Base-by-base conservation (phyloP, 1,140 invertebrate species). In the Cyclargus thomasi region DNA sequence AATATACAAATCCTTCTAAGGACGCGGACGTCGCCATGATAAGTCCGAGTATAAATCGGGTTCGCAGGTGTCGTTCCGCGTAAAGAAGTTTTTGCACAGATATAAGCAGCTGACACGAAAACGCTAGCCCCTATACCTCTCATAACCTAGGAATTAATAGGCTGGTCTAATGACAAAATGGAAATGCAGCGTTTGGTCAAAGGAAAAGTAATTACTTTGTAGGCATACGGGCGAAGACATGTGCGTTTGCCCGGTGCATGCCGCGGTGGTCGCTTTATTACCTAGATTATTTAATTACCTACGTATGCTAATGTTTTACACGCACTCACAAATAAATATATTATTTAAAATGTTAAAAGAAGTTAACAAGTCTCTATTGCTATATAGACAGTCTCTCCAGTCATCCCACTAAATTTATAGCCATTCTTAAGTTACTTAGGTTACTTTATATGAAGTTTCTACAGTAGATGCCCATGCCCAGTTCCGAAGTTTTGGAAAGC, bases 121-220 rank as follows among this genome's bases (percentile, higher is more conserved):
- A 88, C 85, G 77, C 85, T n/a, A 82, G 81, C 87, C 86, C 85
- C 81, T 90, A 90, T 88, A 74, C 78, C 57, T 80, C 70, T 85
- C 80, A 86, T 88, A 90, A 88, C 85, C 85, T 85, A 83, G 79
- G 83, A 80, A 89, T 89, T 85, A 89, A 89, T 89, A 88, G 82
- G 65, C 76, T 71, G 82, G 85, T 77, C 82, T 89, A 89, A 89
- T 86, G 85, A 86, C 81, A 85, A 83, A 85, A 86, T 87, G 81
- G 80, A 82, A 88, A 89, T 87, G 75, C 74, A 79, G 76, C 79
- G 84, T 86, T 88, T 86, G 84, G 79, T 78, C 80, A 83, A 83
- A 80, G 68, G 72, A 73, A 76, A 78, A 73, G 76, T 79, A 85
- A 83, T 83, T 85, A 85, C 73, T 53, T 77, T 71, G 65, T 70